Conservation (phyloP, 2,888 invertebrate genomes). For the Coleophora flavipennella region DNA sequence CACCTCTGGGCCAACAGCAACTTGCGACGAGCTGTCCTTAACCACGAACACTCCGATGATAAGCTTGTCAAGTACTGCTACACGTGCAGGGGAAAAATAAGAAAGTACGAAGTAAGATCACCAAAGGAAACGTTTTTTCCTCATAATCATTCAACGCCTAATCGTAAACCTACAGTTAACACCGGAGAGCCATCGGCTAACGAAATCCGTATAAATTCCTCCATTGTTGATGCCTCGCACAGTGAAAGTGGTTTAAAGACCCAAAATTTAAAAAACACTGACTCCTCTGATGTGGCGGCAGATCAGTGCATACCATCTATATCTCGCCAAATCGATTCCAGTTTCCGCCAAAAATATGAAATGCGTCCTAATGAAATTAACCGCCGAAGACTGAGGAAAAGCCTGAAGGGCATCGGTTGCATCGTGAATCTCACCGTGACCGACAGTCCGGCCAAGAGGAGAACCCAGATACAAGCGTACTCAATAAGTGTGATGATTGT, state of each 20-base stretch:
- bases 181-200: constrained; percentile 13
- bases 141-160: constrained; percentile 55
- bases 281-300: constrained; percentile 22
- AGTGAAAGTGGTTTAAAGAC: constrained; percentile 22
- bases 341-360: constrained; percentile 53
- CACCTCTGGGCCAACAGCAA: constrained; percentile 55
- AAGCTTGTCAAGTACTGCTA: constrained; percentile 52
- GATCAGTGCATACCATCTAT: constrained; percentile 55
- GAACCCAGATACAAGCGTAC: constrained; percentile 67
- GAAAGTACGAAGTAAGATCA: constrained; percentile 55
- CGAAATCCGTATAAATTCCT: not conserved
- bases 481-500: constrained; percentile 69
- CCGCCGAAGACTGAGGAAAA: constrained; percentile 55
- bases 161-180: constrained; percentile 21
- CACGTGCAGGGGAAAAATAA: constrained; percentile 58
- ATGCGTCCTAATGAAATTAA: constrained; percentile 35
- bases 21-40: constrained; percentile 43
- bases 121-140: constrained; percentile 41
- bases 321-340: constrained; percentile 55
- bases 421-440: constrained; percentile 56
- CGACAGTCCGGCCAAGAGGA: constrained; percentile 57
- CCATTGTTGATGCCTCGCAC: constrained; percentile 8
- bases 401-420: constrained; percentile 60
- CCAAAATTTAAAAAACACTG: constrained; percentile 21
- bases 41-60: constrained; percentile 34